Evolutionary conservation across 2,888 invertebrate species (phyloP).

Genomic region (Diplazon laetatorius): DNA sequence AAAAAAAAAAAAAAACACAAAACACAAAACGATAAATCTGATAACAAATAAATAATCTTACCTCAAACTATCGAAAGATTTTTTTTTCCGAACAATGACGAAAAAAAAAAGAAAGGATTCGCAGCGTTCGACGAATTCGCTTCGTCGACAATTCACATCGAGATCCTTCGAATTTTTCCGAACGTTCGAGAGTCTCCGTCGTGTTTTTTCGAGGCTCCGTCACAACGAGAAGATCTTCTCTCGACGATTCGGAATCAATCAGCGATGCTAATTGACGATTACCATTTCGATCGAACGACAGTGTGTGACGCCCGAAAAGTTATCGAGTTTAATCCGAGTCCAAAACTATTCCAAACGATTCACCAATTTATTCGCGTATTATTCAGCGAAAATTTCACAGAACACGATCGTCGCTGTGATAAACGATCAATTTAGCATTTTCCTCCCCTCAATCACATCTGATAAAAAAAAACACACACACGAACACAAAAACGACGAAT

Average conservation of each 20-base stretch:
- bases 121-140: not conserved
- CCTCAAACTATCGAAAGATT: slow-evolving; percentile 1
- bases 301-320: too few relatives aligned
- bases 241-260: not conserved
- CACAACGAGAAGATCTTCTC: not conserved
- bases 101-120: too few relatives aligned
- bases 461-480: too few relatives aligned
- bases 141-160: not conserved
- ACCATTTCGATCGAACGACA: not conserved
- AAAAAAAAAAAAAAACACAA: not conserved
- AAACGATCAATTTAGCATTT: too few relatives aligned
- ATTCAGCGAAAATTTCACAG: too few relatives aligned
- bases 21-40: not conserved
- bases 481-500: too few relatives aligned
- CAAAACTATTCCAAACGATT: too few relatives aligned
- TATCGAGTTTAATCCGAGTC: too few relatives aligned
- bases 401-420: too few relatives aligned
- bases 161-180: not conserved
- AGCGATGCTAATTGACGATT: not conserved
- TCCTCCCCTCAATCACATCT: too few relatives aligned
- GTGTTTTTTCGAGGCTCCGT: not conserved
- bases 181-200: not conserved
- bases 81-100: slow-evolving; percentile 8
- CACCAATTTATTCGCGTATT: not conserved
- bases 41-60: slow-evolving; percentile 5